A percentile compares a stretch with the other conserved stretches of the same genome.
phyloP scores from a whole-genome alignment of 2,888 invertebrate genomes.

The Protonemura montana region DNA sequence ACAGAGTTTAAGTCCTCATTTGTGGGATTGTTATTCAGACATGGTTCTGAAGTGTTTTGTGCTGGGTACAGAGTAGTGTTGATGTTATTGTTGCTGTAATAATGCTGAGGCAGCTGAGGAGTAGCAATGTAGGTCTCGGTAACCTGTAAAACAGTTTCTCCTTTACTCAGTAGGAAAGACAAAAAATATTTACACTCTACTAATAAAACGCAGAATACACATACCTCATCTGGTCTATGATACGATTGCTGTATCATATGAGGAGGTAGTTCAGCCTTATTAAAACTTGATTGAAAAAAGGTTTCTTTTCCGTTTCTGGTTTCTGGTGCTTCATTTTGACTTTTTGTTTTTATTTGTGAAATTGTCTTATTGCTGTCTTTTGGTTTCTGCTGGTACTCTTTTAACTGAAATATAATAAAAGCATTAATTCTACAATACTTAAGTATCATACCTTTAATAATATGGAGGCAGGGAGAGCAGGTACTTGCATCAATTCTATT shows the following conservation, averaged over 20 bases:
- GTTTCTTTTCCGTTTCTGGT: slow-evolving; percentile 48
- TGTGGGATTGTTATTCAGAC: not conserved
- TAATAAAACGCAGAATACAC: not conserved
- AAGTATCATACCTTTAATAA: too few relatives aligned
- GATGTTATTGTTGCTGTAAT: not conserved
- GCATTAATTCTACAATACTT: too few relatives aligned
- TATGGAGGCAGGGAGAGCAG: too few relatives aligned
- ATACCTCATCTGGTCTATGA: not conserved
- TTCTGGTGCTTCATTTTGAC: slow-evolving; percentile 50
- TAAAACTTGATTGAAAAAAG: not conserved
- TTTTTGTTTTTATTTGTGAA: slow-evolving; percentile 15
- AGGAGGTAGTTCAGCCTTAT: not conserved
- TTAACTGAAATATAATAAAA: slow-evolving; percentile 59
- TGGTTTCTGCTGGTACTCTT: slow-evolving; percentile 62
- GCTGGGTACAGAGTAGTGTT: not conserved
- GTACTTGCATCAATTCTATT: too few relatives aligned
- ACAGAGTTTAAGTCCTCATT: not conserved
- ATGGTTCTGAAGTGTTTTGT: not conserved
- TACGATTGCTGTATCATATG: not conserved
- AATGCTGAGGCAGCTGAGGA: not conserved
- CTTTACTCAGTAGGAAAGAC: not conserved
- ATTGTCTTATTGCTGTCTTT: slow-evolving; percentile 45
- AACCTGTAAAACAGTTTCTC: not conserved
- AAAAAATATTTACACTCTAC: not conserved
- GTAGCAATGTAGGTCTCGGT: not conserved